Percentiles rank a stretch among this genome's conserved stretches.
Evolutionary conservation across 2,113 vertebrate species (phyloP).

Genomic region (Mustela nigripes): DNA sequence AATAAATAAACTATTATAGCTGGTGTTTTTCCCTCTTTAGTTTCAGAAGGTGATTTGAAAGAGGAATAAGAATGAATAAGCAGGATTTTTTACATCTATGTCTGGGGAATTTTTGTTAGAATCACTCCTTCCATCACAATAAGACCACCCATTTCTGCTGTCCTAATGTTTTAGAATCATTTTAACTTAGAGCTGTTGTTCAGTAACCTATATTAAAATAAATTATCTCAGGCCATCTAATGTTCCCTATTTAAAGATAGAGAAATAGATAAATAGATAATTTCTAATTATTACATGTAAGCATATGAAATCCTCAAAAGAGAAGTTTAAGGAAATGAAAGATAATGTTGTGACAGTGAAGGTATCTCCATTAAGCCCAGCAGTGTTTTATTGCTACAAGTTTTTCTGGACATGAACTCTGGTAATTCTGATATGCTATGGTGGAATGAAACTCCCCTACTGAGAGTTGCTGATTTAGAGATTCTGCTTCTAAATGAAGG

Average conservation of each 20-base stretch:
- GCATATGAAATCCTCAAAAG: neutral
- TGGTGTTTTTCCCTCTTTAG: neutral
- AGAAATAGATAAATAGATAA: neutral
- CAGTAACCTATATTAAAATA: neutral
- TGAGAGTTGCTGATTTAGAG: neutral
- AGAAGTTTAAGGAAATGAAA: neutral
- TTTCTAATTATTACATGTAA: neutral
- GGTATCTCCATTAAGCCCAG: neutral
- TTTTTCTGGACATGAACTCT: neutral
- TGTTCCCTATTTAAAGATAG: neutral
- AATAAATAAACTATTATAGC: neutral
- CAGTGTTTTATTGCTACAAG: neutral
- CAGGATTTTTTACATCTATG: neutral
- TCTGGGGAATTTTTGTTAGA: neutral
- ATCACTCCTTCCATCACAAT: neutral
- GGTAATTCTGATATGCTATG: neutral
- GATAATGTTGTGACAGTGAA: neutral
- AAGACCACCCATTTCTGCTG: neutral
- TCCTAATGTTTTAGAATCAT: neutral
- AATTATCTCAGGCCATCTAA: neutral
- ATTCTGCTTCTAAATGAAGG: neutral
- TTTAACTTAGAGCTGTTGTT: neutral
- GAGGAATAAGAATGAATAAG: neutral
- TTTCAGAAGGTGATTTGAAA: neutral
- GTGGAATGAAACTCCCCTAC: neutral